These are phyloP conservation scores for Philotrypesis tridentata DNA, from an alignment of 1,140 invertebrate species.

Conservation along the genomic window DNA sequence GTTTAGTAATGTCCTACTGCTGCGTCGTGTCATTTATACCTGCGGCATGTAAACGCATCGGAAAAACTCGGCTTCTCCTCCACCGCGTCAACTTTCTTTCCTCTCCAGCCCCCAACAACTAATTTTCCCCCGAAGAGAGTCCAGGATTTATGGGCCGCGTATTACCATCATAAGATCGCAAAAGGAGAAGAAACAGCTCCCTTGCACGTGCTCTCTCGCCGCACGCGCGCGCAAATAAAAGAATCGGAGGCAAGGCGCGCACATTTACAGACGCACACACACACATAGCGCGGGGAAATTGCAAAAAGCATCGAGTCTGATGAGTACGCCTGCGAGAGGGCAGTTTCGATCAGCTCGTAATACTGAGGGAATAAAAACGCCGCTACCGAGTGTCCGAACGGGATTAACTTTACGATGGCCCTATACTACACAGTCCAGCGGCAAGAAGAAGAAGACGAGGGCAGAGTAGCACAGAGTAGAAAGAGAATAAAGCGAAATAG, in stretches of 20 bases:
- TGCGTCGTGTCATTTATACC: no score
- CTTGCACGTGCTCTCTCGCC: no score
- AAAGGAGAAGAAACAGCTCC: not conserved
- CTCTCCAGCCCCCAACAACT: not conserved
- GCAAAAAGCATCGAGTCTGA: conserved; percentile 28
- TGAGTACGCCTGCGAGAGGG: not conserved
- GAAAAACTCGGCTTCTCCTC: no score
- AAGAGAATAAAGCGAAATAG: not conserved
- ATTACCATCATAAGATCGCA: not conserved
- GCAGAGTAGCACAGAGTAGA: not conserved
- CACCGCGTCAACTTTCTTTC: no score
- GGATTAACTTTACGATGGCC: conserved; percentile 38
- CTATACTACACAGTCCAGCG: not conserved
- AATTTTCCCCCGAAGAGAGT: not conserved
- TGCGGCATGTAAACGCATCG: no score
- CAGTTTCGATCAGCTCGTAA: conserved; percentile 37
- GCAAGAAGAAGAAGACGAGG: conserved; percentile 19
- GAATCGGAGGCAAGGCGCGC: not conserved
- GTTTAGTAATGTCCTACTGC: no score
- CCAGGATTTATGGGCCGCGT: not conserved
- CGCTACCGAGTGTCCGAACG: conserved; percentile 17
- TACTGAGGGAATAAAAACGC: conserved; percentile 37
- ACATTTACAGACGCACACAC: not conserved
- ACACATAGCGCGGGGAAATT: not conserved
- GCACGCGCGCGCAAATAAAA: not conserved